A percentile compares a stretch with the other conserved stretches of the same genome.
Conservation (phyloP, 2,888 invertebrate genomes). For the Podotricha telesiphe region DNA sequence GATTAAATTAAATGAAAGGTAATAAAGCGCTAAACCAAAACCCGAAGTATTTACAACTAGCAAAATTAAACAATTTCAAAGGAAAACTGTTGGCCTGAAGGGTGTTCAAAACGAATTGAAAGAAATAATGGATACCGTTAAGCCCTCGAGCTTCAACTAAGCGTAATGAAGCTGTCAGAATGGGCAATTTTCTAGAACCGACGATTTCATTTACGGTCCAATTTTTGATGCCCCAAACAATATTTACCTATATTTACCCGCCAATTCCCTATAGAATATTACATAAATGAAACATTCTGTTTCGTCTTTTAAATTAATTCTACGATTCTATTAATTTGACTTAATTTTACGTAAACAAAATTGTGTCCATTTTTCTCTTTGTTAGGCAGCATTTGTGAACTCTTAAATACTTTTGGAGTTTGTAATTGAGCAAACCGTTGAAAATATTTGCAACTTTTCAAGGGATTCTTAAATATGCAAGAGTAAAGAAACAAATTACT, state of each 20-base stretch:
- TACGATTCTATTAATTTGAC: slow-evolving; percentile 24
- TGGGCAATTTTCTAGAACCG: slow-evolving; percentile 53
- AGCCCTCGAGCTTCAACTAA: slow-evolving; percentile 55
- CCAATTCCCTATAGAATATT: slow-evolving; percentile 17
- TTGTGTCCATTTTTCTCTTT: slow-evolving; percentile 12
- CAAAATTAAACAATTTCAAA: slow-evolving; percentile 38
- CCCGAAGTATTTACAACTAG: slow-evolving; percentile 24
- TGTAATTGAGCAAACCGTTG: background rate
- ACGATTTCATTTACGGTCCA: slow-evolving; percentile 51
- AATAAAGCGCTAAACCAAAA: slow-evolving; percentile 28
- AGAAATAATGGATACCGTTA: slow-evolving; percentile 55
- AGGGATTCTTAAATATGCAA: background rate
- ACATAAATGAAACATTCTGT: slow-evolving; percentile 25
- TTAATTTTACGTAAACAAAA: slow-evolving; percentile 24
- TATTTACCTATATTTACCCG: slow-evolving; percentile 39
- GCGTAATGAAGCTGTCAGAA: slow-evolving; percentile 64
- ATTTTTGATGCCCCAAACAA: slow-evolving; percentile 47
- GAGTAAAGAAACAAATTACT: too few species aligned
- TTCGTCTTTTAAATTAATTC: slow-evolving; percentile 23
- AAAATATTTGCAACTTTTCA: background rate
- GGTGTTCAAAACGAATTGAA: slow-evolving; percentile 36
- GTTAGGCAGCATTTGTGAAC: background rate
- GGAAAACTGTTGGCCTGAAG: slow-evolving; percentile 32
- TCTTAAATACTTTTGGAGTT: background rate
- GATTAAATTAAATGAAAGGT: slow-evolving; percentile 35